Conservation (phyloP, 2,888 invertebrate genomes). For the Cyrtodaria siliqua region DNA sequence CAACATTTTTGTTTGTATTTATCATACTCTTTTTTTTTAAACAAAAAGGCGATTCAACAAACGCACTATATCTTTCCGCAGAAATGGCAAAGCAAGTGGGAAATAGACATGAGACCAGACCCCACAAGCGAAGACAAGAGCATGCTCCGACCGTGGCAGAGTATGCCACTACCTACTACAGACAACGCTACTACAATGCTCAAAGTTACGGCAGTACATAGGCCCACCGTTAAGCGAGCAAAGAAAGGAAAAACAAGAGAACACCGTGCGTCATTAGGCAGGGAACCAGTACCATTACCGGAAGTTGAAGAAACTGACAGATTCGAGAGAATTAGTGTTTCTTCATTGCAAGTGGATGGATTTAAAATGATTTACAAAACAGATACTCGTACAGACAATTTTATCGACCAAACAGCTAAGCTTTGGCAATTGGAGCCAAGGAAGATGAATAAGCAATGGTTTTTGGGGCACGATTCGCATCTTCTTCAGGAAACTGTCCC, state of each 20-base stretch:
- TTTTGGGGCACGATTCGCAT: slow-evolving; percentile 43
- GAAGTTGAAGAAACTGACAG: slow-evolving; percentile 40
- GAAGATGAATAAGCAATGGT: slow-evolving; percentile 48
- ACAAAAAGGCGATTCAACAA: too few relatives aligned
- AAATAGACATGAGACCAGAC: slow-evolving; percentile 57
- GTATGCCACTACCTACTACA: slow-evolving; percentile 54
- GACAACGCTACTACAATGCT: neutral
- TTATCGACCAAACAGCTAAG: slow-evolving; percentile 21
- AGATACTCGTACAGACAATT: slow-evolving; percentile 30
- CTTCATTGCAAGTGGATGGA: slow-evolving; percentile 38
- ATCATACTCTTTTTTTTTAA: too few relatives aligned
- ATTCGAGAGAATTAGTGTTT: slow-evolving; percentile 41
- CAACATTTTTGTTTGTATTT: too few relatives aligned
- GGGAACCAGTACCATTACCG: slow-evolving; percentile 18
- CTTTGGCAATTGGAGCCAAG: slow-evolving; percentile 42
- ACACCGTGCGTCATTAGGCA: slow-evolving; percentile 3
- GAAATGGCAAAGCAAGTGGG: slow-evolving; percentile 62
- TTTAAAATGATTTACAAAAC: slow-evolving; percentile 53
- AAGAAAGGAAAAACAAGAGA: slow-evolving; percentile 3
- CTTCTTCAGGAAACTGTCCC: slow-evolving; percentile 12
- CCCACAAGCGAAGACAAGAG: slow-evolving; percentile 12
- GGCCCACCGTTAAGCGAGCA: neutral
- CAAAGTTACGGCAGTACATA: neutral
- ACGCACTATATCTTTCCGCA: too few relatives aligned
- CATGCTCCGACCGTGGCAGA: slow-evolving; percentile 43